A percentile compares a stretch with the other conserved stretches of the same genome.
These are phyloP conservation scores for Leptopilina drosophilae DNA, from an alignment of 2,888 invertebrate species.

Conservation along the genomic window DNA sequence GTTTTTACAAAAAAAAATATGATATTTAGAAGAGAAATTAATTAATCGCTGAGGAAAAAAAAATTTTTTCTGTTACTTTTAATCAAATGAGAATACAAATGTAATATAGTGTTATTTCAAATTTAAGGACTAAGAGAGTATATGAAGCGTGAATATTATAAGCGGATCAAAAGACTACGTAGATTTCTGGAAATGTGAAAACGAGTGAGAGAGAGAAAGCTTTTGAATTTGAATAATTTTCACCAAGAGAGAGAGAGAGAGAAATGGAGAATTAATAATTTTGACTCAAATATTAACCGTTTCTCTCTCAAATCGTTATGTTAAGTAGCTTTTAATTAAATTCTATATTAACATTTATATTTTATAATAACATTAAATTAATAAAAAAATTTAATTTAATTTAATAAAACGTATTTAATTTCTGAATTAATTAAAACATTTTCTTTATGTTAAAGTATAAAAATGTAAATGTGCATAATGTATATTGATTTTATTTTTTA, in stretches of 20 bases:
- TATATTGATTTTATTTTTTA: neutral
- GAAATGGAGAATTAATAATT: neutral
- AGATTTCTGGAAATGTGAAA: neutral
- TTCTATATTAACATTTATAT: neutral
- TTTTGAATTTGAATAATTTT: constrained; percentile 1
- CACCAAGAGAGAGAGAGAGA: no score
- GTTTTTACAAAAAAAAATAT: no score
- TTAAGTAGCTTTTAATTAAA: neutral
- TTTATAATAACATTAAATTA: neutral
- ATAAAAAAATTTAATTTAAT: neutral
- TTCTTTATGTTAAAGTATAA: neutral
- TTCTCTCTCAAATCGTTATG: neutral
- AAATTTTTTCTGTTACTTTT: neutral
- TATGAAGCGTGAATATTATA: neutral
- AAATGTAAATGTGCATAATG: neutral
- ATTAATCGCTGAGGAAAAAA: no score
- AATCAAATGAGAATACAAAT: neutral
- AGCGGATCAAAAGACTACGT: neutral
- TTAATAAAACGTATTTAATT: neutral
- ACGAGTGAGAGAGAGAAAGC: neutral
- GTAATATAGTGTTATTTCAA: neutral
- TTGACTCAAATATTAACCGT: neutral
- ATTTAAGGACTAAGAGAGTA: neutral
- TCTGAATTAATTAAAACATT: neutral
- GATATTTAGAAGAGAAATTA: no score